Evolutionary conservation across 2,797 vertebrate species (phyloP).

Genomic region (Morelia viridis): DNA sequence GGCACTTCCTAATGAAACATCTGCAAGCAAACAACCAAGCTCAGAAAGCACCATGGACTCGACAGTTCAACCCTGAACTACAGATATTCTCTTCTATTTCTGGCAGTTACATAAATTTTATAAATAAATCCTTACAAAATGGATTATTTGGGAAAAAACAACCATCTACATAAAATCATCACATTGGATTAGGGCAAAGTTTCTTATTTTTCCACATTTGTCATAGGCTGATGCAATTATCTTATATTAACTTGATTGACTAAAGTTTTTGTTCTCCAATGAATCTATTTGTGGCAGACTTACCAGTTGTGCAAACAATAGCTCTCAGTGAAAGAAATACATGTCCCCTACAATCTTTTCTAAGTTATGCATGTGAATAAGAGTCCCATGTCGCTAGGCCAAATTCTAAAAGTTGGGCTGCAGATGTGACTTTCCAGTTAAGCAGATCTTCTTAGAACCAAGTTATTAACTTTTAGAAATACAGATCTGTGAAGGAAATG

Average conservation of each 20-base stretch:
- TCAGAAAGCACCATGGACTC: too few species aligned
- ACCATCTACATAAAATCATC: not conserved
- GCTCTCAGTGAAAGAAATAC: not conserved
- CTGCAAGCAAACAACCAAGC: too few species aligned
- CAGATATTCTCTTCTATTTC: not conserved
- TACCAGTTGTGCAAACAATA: not conserved
- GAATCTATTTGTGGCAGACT: not conserved
- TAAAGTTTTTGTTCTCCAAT: not conserved
- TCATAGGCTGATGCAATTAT: not conserved
- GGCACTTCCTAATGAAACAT: too few species aligned
- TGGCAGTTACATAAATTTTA: not conserved
- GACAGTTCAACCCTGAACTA: too few species aligned
- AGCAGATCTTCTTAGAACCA: not conserved
- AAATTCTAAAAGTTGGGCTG: not conserved
- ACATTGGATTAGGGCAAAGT: not conserved
- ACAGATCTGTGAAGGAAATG: not conserved
- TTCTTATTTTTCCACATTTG: not conserved
- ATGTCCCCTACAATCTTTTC: not conserved
- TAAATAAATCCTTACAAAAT: not conserved
- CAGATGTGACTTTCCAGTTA: slow-evolving; percentile 15
- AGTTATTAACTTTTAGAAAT: not conserved
- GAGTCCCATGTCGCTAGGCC: not conserved
- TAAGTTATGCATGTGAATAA: not conserved
- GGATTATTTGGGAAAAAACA: not conserved
- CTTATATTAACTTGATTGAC: not conserved